Evolutionary conservation across 2,113 vertebrate genomes (phyloP), one percentile per base, ranked within the genome.

Genomic region (Centropus unirufus): DNA sequence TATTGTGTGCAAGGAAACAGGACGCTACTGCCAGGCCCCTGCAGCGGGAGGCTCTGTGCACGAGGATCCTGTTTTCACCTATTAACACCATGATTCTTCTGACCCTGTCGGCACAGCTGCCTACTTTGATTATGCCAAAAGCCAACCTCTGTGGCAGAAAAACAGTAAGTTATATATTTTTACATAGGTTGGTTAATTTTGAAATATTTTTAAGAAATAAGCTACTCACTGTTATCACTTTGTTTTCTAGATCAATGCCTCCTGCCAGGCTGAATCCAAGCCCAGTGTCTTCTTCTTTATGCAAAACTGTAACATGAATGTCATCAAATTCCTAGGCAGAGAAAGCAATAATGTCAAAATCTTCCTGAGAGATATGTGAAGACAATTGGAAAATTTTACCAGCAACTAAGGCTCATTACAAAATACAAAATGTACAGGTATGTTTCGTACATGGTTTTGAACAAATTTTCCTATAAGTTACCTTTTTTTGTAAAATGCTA

Each of bases 201-300:
- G 40, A 44, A 73, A 21, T 20, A 68, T 81, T 73, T 74, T 54
- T 12, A 55, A 81, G 74, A 55, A 77, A 29, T 17, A 42, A 30
- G 12, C 30, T 89, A 98, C 98, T 98, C 97, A 99, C 99, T 57
- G 98, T 99, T 36, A 98, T 87, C 40, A 98, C 97, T 96, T 99
- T 99, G 93, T 97, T 99, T 97, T 99, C 99, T 64, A 98, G 98
- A 89, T 99, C 99, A 5, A 97, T 96, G 5, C 99, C 99, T 47
- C 99, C 99, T 13, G 99, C 99, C 32, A 99, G 97, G 96, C 98
- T 99, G 97, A 99, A 99, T 69, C 99, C 99, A 34, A 99, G 98
- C 12, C 99, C 99, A 0, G 97, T 97, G 7, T 99, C 99, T 58
- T 99, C 99, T 36, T 99, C 99, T 97, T 99, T 99, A 87, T 99